These are phyloP conservation scores for Lochmaea capreae DNA, from an alignment of 2,888 invertebrate species.

Conservation along the genomic window DNA sequence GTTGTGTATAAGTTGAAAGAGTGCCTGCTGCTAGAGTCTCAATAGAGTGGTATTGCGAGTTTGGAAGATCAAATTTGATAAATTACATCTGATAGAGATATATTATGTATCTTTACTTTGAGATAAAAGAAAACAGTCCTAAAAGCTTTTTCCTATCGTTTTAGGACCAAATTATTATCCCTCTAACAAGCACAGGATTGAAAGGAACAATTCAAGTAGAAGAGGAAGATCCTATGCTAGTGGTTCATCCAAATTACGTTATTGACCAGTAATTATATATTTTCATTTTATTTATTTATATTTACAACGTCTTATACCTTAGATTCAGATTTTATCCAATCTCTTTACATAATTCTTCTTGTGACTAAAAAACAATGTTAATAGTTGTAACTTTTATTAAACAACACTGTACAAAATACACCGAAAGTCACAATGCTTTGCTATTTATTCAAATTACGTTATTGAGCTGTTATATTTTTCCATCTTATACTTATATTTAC, in stretches of 20 bases:
- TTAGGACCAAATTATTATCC: constrained; percentile 87
- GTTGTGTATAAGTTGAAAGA: background rate
- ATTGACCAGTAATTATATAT: constrained; percentile 68
- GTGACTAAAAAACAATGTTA: too few relatives aligned
- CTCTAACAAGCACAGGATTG: constrained; percentile 71
- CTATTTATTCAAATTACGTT: constrained; percentile 96
- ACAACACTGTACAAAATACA: constrained; percentile 18
- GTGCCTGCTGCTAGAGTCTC: too few relatives aligned
- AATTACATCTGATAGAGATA: too few relatives aligned
- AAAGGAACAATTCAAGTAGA: constrained; percentile 69
- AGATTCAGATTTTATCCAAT: background rate
- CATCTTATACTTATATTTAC: background rate
- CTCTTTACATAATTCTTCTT: too few relatives aligned
- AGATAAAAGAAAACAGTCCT: too few relatives aligned
- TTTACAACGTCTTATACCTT: background rate
- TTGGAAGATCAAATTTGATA: too few relatives aligned
- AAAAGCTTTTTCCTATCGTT: too few relatives aligned
- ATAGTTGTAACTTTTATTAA: constrained; percentile 3
- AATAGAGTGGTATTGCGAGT: too few relatives aligned
- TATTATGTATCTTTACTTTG: too few relatives aligned
- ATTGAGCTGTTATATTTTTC: constrained; percentile 69
- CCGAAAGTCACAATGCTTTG: constrained; percentile 73
- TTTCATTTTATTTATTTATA: background rate
- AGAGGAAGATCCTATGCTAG: constrained; percentile 86
- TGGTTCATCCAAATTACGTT: constrained; percentile 97